Evolutionary conservation across 2,888 invertebrate species (phyloP).

Genomic region (Apeira syringaria): DNA sequence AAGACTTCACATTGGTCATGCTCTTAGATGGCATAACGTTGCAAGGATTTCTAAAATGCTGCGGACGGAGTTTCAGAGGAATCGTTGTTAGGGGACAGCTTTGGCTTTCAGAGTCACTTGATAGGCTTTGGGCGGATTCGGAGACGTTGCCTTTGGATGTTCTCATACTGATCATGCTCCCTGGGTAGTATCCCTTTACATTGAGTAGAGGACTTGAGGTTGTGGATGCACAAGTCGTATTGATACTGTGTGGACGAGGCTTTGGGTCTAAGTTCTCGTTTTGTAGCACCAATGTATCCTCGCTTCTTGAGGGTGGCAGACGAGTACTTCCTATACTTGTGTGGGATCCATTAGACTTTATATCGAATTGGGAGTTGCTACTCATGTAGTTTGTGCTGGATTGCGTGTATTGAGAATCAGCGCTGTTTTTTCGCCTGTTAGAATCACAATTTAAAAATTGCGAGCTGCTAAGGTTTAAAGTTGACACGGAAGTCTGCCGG

Average conservation of each 20-base stretch:
- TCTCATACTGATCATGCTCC: conserved; percentile 86
- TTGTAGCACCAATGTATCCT: conserved; percentile 87
- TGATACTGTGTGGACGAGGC: conserved; percentile 82
- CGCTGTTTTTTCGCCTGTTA: conserved; percentile 82
- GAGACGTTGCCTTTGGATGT: conserved; percentile 83
- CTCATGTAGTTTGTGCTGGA: conserved; percentile 75
- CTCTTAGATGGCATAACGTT: conserved; percentile 83
- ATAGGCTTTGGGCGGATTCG: conserved; percentile 87
- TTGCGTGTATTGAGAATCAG: conserved; percentile 83
- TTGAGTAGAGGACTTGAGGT: conserved; percentile 88
- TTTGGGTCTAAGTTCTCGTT: conserved; percentile 70
- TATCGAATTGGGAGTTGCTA: conserved; percentile 72
- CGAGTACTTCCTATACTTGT: conserved; percentile 72
- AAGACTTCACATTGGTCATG: conserved; percentile 85
- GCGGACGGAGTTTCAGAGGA: conserved; percentile 81
- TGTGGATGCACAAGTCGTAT: conserved; percentile 83
- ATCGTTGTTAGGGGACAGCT: conserved; percentile 81
- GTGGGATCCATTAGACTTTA: conserved; percentile 67
- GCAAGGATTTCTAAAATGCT: conserved; percentile 60
- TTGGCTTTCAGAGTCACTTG: conserved; percentile 85
- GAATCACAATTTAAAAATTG: conserved; percentile 80
- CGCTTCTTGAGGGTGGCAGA: conserved; percentile 90
- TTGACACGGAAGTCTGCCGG: conserved; percentile 77
- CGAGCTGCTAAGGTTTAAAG: conserved; percentile 78
- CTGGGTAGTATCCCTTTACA: conserved; percentile 84